Conservation (phyloP, 2,888 invertebrate species). For the Phengaris alcon region DNA sequence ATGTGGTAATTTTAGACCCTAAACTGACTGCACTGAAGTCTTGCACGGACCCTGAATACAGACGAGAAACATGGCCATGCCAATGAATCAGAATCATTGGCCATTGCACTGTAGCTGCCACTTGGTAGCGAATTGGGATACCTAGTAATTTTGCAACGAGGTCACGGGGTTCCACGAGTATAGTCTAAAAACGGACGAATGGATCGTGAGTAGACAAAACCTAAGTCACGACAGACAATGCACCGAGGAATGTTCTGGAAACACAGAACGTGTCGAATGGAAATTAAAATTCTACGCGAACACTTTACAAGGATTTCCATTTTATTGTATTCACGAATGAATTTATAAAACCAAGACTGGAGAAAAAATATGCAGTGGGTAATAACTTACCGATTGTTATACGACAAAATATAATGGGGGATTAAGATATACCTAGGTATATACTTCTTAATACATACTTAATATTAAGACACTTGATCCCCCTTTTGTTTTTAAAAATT, state of each 20-base stretch:
- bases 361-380: no score
- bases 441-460: no score
- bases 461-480: no score
- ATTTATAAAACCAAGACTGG: no score
- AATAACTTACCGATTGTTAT: no score
- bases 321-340: constrained; percentile 32
- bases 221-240: constrained; percentile 7
- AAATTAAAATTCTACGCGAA: constrained; percentile 2
- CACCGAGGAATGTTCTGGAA: neutral
- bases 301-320: constrained; percentile 12
- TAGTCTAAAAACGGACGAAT: constrained; percentile 11
- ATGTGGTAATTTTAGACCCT: no score
- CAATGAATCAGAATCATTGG: neutral
- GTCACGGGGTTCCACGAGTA: neutral
- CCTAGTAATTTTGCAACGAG: constrained; percentile 20
- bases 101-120: neutral
- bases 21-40: no score
- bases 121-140: neutral
- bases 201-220: constrained; percentile 9
- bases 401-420: no score
- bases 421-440: no score
- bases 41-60: neutral
- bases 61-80: neutral
- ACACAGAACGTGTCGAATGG: constrained; percentile 8
- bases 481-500: no score